Evolutionary conservation across 2,113 vertebrate genomes (phyloP).

Genomic region (Syrmaticus mikado): DNA sequence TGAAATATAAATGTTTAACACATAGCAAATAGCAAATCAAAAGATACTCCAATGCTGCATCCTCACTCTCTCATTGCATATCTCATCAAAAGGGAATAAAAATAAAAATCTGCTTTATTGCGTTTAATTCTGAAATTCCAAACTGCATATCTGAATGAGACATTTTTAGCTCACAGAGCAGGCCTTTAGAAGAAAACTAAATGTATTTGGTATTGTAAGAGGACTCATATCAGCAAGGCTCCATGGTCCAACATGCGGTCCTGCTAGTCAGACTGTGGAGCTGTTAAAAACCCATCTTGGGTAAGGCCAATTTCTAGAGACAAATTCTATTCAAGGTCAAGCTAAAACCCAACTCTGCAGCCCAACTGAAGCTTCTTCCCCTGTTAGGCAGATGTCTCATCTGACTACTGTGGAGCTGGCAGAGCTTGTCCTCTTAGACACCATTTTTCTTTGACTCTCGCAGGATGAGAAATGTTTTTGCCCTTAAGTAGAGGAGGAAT

Average conservation of each 20-base stretch:
- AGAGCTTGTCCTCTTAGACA: neutral
- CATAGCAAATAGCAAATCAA: conserved; percentile 57
- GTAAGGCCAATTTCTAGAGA: neutral
- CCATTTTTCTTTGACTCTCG: neutral
- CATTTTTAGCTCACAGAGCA: neutral
- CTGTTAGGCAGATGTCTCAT: neutral
- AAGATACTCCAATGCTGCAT: neutral
- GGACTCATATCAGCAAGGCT: neutral
- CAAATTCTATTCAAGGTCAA: neutral
- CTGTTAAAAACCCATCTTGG: neutral
- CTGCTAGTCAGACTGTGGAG: neutral
- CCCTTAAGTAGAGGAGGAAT: neutral
- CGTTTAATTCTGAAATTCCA: conserved; percentile 31
- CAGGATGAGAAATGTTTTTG: neutral
- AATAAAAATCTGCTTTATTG: conserved; percentile 32
- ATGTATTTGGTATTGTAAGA: neutral
- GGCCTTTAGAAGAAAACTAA: neutral
- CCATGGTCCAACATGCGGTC: accelerated
- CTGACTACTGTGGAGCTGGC: accelerated
- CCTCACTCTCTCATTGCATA: neutral
- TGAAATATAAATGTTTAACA: conserved; percentile 57
- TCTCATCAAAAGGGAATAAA: conserved; percentile 24
- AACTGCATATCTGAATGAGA: neutral
- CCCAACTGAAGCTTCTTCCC: neutral
- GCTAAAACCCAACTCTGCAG: neutral